Percentiles rank a stretch among this genome's conserved stretches.
These are phyloP conservation scores for Onthophagus taurus DNA, from an alignment of 1,140 invertebrate genomes.

Conservation along the genomic window DNA sequence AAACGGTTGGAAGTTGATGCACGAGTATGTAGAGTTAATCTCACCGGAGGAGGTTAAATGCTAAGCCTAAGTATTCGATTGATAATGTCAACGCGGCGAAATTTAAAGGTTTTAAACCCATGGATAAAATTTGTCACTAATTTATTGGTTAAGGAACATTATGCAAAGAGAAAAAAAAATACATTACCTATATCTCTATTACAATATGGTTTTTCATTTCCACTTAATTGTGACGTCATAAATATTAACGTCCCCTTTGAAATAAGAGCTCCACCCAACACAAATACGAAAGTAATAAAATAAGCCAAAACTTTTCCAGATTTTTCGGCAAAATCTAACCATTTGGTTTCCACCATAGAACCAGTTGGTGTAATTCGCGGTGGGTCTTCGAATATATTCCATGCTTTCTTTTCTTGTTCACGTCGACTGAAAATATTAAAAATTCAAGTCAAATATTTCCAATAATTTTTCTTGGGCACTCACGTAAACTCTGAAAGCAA, in stretches of 20 bases:
- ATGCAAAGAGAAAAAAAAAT: background rate
- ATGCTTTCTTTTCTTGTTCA: constrained; percentile 31
- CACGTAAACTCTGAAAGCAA: no score
- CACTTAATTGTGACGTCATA: constrained; percentile 80
- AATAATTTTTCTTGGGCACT: no score
- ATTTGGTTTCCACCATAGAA: constrained; percentile 72
- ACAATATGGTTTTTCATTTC: constrained; percentile 67
- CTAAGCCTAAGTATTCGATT: no score
- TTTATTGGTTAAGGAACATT: no score
- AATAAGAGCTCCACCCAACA: constrained; percentile 67
- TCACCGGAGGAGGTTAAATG: no score
- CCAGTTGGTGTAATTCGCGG: constrained; percentile 75
- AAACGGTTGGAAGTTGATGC: no score
- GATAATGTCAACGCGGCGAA: no score
- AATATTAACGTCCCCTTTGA: constrained; percentile 79
- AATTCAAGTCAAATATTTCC: no score
- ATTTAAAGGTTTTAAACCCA: no score
- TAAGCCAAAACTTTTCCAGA: constrained; percentile 75
- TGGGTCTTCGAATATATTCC: constrained; percentile 84
- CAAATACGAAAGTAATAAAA: constrained; percentile 69
- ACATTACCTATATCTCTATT: constrained; percentile 59
- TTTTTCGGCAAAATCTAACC: constrained; percentile 70
- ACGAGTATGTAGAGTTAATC: no score
- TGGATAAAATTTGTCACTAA: no score
- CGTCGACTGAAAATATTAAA: background rate